Percentiles rank a stretch among this genome's conserved stretches.
Evolutionary conservation across 2,113 vertebrate species (phyloP).

Genomic region (Ammodytes marinus): DNA sequence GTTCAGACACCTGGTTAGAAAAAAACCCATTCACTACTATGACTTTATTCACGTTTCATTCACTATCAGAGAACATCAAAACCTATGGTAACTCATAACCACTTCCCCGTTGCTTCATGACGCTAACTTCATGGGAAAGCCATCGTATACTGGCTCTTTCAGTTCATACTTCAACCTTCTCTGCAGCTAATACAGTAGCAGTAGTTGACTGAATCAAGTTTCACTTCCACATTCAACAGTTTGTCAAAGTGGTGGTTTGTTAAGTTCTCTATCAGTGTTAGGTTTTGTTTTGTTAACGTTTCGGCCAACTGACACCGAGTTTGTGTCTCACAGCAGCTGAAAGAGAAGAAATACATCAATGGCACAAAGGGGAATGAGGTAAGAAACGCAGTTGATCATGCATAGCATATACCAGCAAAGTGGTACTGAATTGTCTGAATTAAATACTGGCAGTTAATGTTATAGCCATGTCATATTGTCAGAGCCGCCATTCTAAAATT

Average conservation of each 20-base stretch:
- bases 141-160: background rate
- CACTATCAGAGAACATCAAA: background rate
- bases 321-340: conserved; percentile 90
- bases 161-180: background rate
- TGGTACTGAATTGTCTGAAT: background rate
- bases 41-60: background rate
- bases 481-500: background rate
- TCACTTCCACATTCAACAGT: background rate
- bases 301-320: background rate
- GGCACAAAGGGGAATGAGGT: conserved; percentile 96
- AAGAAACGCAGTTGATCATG: conserved; percentile 2
- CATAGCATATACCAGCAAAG: background rate
- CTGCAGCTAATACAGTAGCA: background rate
- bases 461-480: background rate
- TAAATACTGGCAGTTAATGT: background rate
- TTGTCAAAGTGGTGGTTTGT: background rate
- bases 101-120: background rate
- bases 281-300: background rate
- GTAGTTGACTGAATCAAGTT: background rate
- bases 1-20: conserved; percentile 93
- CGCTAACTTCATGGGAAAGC: background rate
- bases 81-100: background rate
- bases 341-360: conserved; percentile 93
- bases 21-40: background rate
- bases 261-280: background rate